A percentile compares a stretch with the other conserved stretches of the same genome.
Conservation (phyloP, 2,113 vertebrate genomes). For the Campylomormyrus tamandua region DNA sequence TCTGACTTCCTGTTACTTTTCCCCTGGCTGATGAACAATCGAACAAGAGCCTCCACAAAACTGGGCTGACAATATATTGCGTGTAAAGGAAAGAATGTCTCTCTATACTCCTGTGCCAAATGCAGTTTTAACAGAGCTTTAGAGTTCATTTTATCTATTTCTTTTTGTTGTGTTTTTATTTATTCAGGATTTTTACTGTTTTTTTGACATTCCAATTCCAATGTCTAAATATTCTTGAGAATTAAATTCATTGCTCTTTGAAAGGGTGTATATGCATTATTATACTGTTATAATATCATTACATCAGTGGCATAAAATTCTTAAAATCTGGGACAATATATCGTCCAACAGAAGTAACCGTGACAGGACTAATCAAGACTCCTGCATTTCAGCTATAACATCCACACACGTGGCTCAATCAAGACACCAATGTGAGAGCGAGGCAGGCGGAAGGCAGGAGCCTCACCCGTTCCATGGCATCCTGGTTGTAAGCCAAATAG, state of each 20-base stretch:
- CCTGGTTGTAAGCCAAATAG: slow-evolving; percentile 96
- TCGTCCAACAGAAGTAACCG: neutral
- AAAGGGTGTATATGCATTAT: neutral
- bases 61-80: neutral
- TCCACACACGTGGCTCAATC: neutral
- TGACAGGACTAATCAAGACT: neutral
- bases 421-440: neutral
- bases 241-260: neutral
- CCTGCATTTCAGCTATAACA: neutral
- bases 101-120: neutral
- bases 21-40: neutral
- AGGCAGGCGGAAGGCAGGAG: neutral
- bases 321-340: neutral
- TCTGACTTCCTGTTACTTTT: neutral
- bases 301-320: neutral
- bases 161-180: neutral
- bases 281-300: neutral
- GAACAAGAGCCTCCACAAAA: neutral
- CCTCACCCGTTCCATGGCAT: slow-evolving; percentile 94
- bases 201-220: neutral
- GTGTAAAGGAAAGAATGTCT: neutral
- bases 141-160: too few relatives aligned
- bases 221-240: neutral
- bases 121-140: too few relatives aligned
- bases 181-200: neutral